A percentile compares a stretch with the other conserved stretches of the same genome.
Conservation (phyloP, 2,113 vertebrate genomes). For the Hippopotamus amphibius region DNA sequence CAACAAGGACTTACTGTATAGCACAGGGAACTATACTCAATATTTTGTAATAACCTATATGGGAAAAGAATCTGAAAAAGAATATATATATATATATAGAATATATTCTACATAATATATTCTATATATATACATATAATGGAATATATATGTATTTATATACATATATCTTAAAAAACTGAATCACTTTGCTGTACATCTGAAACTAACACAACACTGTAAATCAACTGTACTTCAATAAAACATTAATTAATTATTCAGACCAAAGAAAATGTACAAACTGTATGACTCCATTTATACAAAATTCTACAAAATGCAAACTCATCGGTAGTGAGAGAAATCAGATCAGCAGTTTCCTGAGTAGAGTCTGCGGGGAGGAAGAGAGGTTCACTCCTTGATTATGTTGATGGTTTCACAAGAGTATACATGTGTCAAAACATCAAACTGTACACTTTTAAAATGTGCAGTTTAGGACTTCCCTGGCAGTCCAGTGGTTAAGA, state of each 20-base stretch:
- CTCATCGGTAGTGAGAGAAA: not conserved
- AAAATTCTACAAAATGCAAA: conserved; percentile 8
- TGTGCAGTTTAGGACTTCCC: not conserved
- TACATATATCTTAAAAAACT: not conserved
- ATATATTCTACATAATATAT: no score
- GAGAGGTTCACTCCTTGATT: not conserved
- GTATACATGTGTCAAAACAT: not conserved
- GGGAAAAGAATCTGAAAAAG: not conserved
- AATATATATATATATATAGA: not conserved
- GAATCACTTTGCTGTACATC: not conserved
- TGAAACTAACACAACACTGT: not conserved
- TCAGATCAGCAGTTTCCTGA: not conserved
- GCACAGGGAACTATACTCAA: not conserved
- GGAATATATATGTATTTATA: not conserved
- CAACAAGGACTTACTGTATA: not conserved
- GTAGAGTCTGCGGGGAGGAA: not conserved
- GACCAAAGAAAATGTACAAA: not conserved
- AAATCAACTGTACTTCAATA: not conserved
- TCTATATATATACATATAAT: not conserved
- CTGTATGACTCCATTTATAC: not conserved
- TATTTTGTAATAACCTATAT: not conserved
- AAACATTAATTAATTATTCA: not conserved
- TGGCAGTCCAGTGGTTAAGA: no score
- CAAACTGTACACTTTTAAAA: not conserved
- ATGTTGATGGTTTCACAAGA: not conserved